These are phyloP conservation scores for Empidonax traillii DNA, from an alignment of 2,113 vertebrate genomes.

Conservation along the genomic window DNA sequence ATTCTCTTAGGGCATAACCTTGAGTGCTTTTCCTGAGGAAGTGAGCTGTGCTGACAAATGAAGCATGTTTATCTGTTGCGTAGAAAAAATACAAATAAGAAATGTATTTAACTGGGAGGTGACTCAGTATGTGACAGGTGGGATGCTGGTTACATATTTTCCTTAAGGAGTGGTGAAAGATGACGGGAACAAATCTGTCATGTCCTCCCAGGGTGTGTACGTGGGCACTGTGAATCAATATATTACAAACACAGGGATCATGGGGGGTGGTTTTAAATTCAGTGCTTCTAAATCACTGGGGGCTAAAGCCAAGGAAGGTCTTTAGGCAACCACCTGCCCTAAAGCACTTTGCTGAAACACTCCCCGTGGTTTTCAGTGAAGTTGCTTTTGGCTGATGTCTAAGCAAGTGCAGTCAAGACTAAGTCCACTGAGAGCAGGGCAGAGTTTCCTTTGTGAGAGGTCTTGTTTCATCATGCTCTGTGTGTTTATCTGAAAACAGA, in stretches of 20 bases:
- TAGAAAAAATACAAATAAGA: conserved; percentile 16
- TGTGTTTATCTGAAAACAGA: neutral
- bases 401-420: neutral
- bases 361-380: neutral
- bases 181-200: conserved; percentile 48
- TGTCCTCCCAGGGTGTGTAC: conserved; percentile 19
- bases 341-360: neutral
- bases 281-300: neutral
- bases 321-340: neutral
- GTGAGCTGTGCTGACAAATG: conserved; percentile 36
- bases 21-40: conserved; percentile 48
- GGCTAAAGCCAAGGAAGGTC: neutral
- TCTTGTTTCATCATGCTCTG: neutral
- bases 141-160: conserved; percentile 59
- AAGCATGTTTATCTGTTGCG: conserved; percentile 37
- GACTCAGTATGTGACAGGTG: conserved; percentile 53
- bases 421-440: neutral
- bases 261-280: neutral
- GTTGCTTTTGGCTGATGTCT: neutral
- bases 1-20: neutral
- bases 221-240: conserved; percentile 46
- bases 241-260: neutral
- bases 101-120: conserved; percentile 46
- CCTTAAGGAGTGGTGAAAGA: conserved; percentile 59
- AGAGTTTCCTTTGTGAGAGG: neutral